phyloP scores from a whole-genome alignment of 2,888 invertebrate species.

The Synergus japonicus region DNA sequence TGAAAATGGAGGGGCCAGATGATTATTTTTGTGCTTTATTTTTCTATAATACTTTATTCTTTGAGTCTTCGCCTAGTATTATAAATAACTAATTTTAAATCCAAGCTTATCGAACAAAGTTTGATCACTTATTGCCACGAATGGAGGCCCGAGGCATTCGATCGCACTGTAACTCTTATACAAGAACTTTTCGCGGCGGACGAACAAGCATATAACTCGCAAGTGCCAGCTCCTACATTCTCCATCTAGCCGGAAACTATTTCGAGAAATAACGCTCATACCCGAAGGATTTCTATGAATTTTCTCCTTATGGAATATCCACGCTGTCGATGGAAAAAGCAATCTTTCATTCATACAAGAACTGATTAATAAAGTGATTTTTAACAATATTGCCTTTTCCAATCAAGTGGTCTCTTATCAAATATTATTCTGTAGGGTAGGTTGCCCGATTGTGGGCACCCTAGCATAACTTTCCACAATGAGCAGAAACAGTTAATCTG shows the following conservation, averaged over 20 bases:
- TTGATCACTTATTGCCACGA: conserved; percentile 63
- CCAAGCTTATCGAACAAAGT: conserved; percentile 71
- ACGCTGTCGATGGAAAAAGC: conserved; percentile 2
- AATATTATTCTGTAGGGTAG: too few species aligned
- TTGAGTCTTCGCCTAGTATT: too few species aligned
- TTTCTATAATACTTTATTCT: too few species aligned
- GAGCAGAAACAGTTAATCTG: too few species aligned
- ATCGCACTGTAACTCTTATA: neutral
- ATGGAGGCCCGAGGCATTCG: neutral
- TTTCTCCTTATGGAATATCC: conserved; percentile 21
- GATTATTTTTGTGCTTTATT: too few species aligned
- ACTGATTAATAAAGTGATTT: neutral
- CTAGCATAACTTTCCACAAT: too few species aligned
- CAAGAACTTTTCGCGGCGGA: neutral
- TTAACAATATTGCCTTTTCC: neutral
- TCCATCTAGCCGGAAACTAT: conserved; percentile 13
- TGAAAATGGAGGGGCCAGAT: too few species aligned
- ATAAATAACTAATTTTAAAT: conserved; percentile 73
- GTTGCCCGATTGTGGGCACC: too few species aligned
- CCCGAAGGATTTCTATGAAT: conserved; percentile 1
- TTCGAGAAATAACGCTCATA: conserved; percentile 20
- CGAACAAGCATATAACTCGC: conserved; percentile 6
- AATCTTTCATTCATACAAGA: conserved; percentile 24
- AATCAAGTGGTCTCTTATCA: too few species aligned
- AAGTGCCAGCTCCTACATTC: neutral